Evolutionary conservation across 92 coral and sea anemone genomes (phyloP).

Genomic region (Umimayanthus kanabou): DNA sequence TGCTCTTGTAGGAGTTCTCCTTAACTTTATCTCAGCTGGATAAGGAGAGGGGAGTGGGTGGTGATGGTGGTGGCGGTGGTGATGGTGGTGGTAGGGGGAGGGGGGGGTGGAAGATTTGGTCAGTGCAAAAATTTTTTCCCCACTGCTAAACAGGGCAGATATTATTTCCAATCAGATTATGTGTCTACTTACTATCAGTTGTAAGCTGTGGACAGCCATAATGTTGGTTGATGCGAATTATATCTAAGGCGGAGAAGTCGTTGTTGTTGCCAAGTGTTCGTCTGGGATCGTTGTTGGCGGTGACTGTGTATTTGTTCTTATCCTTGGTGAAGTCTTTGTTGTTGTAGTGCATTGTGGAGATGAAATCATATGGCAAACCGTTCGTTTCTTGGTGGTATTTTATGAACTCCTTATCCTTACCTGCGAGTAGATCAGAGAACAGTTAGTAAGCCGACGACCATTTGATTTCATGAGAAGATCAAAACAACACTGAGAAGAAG

Average conservation of each 20-base stretch:
- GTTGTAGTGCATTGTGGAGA: conserved; percentile 63
- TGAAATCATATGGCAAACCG: conserved; percentile 60
- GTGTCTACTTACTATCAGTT: conserved; percentile 29
- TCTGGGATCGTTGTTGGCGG: conserved; percentile 50
- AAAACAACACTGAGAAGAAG: too few relatives aligned
- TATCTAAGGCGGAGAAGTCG: conserved; percentile 61
- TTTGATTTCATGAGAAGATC: not conserved
- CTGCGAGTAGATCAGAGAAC: conserved; percentile 15
- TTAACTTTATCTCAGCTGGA: too few relatives aligned
- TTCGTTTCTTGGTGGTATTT: conserved; percentile 49
- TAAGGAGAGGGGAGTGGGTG: too few relatives aligned
- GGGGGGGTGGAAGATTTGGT: too few relatives aligned
- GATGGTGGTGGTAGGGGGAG: too few relatives aligned
- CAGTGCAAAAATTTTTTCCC: too few relatives aligned
- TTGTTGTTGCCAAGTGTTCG: conserved; percentile 51
- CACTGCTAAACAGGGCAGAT: too few relatives aligned
- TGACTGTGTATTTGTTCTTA: conserved; percentile 23
- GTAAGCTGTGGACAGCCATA: conserved; percentile 55
- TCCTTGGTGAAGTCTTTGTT: conserved; percentile 56
- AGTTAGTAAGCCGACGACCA: not conserved
- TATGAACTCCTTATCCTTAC: conserved; percentile 34
- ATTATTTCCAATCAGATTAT: not conserved
- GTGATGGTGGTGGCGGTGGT: too few relatives aligned
- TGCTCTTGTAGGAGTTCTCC: too few relatives aligned
- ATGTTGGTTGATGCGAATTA: conserved; percentile 52